Evolutionary conservation across 64 coral and sea anemone species (phyloP).

Genomic region (Cladopsammia gracilis): DNA sequence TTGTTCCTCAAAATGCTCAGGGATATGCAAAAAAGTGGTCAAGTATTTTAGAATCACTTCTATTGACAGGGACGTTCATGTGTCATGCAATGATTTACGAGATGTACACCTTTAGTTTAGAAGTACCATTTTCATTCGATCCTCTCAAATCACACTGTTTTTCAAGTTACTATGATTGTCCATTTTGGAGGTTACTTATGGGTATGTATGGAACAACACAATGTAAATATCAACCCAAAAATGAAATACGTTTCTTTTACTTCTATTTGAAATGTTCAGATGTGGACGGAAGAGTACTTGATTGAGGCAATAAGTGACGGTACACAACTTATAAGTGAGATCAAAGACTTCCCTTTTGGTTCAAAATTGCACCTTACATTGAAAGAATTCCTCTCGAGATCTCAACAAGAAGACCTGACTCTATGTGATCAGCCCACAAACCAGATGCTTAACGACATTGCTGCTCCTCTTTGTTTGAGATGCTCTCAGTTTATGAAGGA

Average conservation of each 20-base stretch:
- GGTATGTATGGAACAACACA: too few relatives aligned
- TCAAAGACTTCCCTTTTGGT: conserved; percentile 3
- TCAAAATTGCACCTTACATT: conserved; percentile 13
- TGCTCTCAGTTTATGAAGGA: conserved; percentile 56
- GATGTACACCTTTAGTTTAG: too few relatives aligned
- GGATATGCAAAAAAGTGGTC: too few relatives aligned
- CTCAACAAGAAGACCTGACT: conserved; percentile 51
- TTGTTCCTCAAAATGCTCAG: too few relatives aligned
- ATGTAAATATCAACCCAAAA: too few relatives aligned
- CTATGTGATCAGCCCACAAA: conserved; percentile 41
- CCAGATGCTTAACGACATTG: conserved; percentile 68
- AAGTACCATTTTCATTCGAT: too few relatives aligned
- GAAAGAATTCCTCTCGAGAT: conserved; percentile 54
- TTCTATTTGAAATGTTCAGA: conserved; percentile 2
- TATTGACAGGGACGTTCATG: too few relatives aligned
- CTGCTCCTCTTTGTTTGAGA: conserved; percentile 63
- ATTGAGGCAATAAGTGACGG: not conserved
- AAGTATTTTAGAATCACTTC: too few relatives aligned
- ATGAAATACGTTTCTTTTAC: not conserved
- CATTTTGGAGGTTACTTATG: too few relatives aligned
- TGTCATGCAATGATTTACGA: too few relatives aligned
- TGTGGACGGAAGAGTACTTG: conserved; percentile 71
- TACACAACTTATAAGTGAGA: conserved; percentile 16
- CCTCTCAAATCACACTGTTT: too few relatives aligned
- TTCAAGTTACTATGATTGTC: too few relatives aligned